Conservation (phyloP, 2,797 vertebrate species). For the Alfaro cultratus region DNA sequence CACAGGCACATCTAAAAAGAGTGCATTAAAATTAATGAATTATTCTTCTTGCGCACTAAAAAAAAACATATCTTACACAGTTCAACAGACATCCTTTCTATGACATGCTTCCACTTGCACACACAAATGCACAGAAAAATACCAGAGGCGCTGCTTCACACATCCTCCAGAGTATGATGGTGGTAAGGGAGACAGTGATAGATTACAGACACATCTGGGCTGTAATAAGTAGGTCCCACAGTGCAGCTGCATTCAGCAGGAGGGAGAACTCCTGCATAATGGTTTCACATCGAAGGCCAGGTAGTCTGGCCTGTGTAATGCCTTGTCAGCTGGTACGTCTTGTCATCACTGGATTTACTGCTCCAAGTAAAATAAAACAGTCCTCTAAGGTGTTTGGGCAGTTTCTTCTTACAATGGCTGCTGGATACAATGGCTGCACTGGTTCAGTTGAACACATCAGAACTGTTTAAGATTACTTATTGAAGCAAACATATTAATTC, state of each 20-base stretch:
- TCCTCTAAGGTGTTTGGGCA: conserved; percentile 14
- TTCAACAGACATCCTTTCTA: conserved; percentile 5
- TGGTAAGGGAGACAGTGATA: conserved; percentile 78
- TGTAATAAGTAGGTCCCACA: conserved; percentile 81
- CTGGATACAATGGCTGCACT: neutral
- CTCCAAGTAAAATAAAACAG: conserved; percentile 47
- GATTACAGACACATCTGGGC: conserved; percentile 79
- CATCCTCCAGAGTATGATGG: conserved; percentile 72
- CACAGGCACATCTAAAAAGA: neutral
- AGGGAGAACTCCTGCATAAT: conserved; percentile 77
- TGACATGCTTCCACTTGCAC: neutral
- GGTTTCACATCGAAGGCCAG: conserved; percentile 71
- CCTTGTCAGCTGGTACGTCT: conserved; percentile 65
- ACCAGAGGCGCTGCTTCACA: conserved; percentile 61
- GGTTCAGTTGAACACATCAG: neutral
- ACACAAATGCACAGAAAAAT: conserved; percentile 34
- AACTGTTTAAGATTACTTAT: conserved; percentile 11
- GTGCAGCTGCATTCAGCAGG: conserved; percentile 80
- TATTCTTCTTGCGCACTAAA: conserved; percentile 6
- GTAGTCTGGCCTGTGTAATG: conserved; percentile 66
- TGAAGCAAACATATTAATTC: neutral
- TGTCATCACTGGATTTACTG: conserved; percentile 66
- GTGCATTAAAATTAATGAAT: conserved; percentile 13
- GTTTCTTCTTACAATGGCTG: conserved; percentile 14
- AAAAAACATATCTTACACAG: neutral